Evolutionary conservation across 2,113 vertebrate species (phyloP), one percentile per base, ranked within the genome.

Genomic region (Thalassoma bifasciatum): DNA sequence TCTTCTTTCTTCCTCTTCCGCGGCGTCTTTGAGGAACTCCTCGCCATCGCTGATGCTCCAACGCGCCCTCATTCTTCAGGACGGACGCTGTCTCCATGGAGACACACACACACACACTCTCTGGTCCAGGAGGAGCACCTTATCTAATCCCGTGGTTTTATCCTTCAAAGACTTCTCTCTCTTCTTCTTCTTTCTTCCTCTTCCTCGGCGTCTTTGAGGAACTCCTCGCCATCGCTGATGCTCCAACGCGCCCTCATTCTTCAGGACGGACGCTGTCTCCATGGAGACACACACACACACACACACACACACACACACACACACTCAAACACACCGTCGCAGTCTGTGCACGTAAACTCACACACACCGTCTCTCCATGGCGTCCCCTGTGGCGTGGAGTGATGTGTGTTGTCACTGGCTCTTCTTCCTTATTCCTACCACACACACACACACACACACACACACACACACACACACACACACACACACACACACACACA

Each of bases 91-190:
- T 90, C 87, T 87, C 88, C 88, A 81, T 58, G 68, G 83, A 90
- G 77, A 88, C 69, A 51, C 73, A 26, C 57, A 24, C 36, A 57
- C 68, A 42, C 75, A 47, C 51, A 65, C 61, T 90, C 86, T 87
- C 68, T 82, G 79, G 89, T 90, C 93, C 89, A 90, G 91, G 85
- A 93, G 91, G 88, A 91, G 84, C 76, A 88, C 86, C 91, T 89
- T 88, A 90, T 92, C 92, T 93, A 93, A 93, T 93, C 90, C 91
- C 82, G 58, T 49, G 88, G 87, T 92, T 93, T n/a, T 92, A 93
- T 92, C 90, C 92, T 92, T 93, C 90, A 94, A 93, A 92, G 92
- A 88, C 90, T 89, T 6, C 87, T 80, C 81, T 78, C 44, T 72
- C 68, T 54, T 72, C 77, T 68, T 61, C 79, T 46, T 66, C 87